Percentiles rank a stretch among this genome's conserved stretches.
Conservation (phyloP, 2,113 vertebrate species). For the Zeus faber region DNA sequence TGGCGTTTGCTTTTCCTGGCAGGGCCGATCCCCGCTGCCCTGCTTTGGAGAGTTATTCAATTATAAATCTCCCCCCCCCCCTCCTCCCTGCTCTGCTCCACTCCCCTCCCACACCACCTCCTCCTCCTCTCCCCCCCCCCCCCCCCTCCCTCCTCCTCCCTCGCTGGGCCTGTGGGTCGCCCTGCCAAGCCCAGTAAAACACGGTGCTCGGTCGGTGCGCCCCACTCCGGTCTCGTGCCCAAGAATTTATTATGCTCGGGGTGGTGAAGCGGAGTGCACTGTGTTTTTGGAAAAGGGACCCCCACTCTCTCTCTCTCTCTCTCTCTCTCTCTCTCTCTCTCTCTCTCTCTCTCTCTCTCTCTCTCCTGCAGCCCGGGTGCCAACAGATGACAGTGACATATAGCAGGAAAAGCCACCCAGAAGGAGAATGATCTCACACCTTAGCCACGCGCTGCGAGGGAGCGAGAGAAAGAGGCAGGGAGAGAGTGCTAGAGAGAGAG, state of each 20-base stretch:
- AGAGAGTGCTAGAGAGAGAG: slow-evolving; percentile 21
- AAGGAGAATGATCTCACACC: slow-evolving; percentile 77
- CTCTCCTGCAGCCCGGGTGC: slow-evolving; percentile 62
- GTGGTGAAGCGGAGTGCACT: slow-evolving; percentile 48
- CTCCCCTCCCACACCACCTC: slow-evolving; percentile 7
- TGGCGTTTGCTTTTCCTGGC: slow-evolving; percentile 69
- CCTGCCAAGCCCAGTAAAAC: slow-evolving; percentile 67
- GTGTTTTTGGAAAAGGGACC: too few species aligned
- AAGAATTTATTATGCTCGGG: slow-evolving; percentile 63
- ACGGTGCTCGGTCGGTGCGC: slow-evolving; percentile 38
- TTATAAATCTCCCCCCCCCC: slow-evolving; percentile 70
- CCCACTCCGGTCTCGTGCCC: slow-evolving; percentile 58
- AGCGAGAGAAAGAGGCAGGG: slow-evolving; percentile 32
- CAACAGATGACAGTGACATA: slow-evolving; percentile 79
- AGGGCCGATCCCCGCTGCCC: slow-evolving; percentile 51
- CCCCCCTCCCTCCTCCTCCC: slow-evolving; percentile 28
- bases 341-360: too few species aligned
- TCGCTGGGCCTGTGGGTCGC: slow-evolving; percentile 33
- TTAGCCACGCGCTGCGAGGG: slow-evolving; percentile 63
- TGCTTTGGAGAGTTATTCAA: slow-evolving; percentile 69
- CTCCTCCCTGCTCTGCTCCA: too few species aligned
- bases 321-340: too few species aligned
- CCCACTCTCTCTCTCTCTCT: too few species aligned
- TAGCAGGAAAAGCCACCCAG: slow-evolving; percentile 79
- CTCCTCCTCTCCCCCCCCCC: slow-evolving; percentile 30